Percentiles rank a stretch among this genome's conserved stretches.
These are phyloP conservation scores for Ochropleura plecta DNA, from an alignment of 2,888 invertebrate species.

Conservation along the genomic window DNA sequence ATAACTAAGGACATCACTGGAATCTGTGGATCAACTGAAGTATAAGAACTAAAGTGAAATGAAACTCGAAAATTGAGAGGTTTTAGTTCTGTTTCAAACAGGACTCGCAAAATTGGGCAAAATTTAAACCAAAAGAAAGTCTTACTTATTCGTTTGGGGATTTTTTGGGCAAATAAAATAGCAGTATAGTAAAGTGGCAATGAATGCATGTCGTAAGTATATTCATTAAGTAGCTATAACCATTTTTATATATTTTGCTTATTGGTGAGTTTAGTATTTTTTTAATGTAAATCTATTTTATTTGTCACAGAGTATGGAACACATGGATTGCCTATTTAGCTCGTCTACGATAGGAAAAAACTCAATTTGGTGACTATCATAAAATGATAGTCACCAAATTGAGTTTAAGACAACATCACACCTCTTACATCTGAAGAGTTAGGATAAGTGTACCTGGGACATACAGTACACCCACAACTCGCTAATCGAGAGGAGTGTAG, in stretches of 20 bases:
- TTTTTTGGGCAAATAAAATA: neutral
- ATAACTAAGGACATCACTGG: constrained; percentile 42
- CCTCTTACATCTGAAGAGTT: neutral
- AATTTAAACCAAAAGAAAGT: neutral
- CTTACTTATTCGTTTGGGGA: constrained; percentile 11
- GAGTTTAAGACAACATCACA: too few relatives aligned
- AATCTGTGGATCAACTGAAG: constrained; percentile 35
- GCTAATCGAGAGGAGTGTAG: neutral
- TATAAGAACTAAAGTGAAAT: constrained; percentile 21
- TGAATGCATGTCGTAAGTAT: constrained; percentile 40
- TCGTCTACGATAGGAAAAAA: neutral
- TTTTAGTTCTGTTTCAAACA: neutral
- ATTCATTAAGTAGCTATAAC: constrained; percentile 8
- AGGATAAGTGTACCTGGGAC: neutral
- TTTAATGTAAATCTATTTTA: constrained; percentile 5
- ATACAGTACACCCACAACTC: neutral
- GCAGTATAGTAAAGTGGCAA: neutral
- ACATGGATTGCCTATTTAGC: constrained; percentile 7
- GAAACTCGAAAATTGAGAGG: constrained; percentile 3
- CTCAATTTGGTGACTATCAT: neutral
- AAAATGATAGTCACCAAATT: too few relatives aligned
- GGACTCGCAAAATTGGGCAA: neutral
- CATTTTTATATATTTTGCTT: constrained; percentile 6
- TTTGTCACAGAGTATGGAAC: constrained; percentile 17
- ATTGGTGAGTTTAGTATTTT: constrained; percentile 24